Percentiles rank a stretch among this genome's conserved stretches.
These are phyloP conservation scores for Patella pellucida DNA, from an alignment of 2,888 invertebrate genomes.

Conservation along the genomic window DNA sequence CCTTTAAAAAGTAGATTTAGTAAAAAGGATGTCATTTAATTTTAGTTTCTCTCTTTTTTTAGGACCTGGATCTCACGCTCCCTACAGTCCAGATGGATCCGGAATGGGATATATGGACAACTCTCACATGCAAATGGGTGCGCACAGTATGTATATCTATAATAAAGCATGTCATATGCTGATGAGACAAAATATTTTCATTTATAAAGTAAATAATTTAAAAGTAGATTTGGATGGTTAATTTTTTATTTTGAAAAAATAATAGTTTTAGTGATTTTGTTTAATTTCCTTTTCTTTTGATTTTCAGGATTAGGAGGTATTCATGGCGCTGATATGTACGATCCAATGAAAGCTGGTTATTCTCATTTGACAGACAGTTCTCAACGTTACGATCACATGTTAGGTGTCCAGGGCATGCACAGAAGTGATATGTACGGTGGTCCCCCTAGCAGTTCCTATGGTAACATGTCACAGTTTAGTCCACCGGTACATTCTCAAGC, in stretches of 20 bases:
- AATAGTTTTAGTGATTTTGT: too few relatives aligned
- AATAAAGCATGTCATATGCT: too few relatives aligned
- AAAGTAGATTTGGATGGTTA: too few relatives aligned
- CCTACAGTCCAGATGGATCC: constrained; percentile 89
- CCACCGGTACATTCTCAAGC: constrained; percentile 71
- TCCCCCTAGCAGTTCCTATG: constrained; percentile 67
- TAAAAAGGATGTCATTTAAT: not conserved
- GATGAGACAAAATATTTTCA: too few relatives aligned
- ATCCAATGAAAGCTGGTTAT: constrained; percentile 66
- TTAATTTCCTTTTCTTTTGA: not conserved
- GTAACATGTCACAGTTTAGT: constrained; percentile 72
- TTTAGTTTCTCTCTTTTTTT: constrained; percentile 29
- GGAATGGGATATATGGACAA: constrained; percentile 98
- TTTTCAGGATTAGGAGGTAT: constrained; percentile 59
- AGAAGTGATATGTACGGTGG: constrained; percentile 68
- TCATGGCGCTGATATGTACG: constrained; percentile 63
- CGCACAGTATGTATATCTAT: constrained; percentile 49
- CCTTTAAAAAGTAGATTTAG: too few relatives aligned
- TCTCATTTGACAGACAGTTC: constrained; percentile 59
- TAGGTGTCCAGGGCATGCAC: constrained; percentile 60
- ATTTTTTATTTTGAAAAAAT: too few relatives aligned
- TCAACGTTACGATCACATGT: constrained; percentile 58
- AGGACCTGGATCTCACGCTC: constrained; percentile 62
- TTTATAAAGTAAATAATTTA: too few relatives aligned
- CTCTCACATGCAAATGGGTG: constrained; percentile 76